Percentiles rank a stretch among this genome's conserved stretches.
Evolutionary conservation across 1,140 invertebrate genomes (phyloP).

Genomic region (Zaprionus africanus): DNA sequence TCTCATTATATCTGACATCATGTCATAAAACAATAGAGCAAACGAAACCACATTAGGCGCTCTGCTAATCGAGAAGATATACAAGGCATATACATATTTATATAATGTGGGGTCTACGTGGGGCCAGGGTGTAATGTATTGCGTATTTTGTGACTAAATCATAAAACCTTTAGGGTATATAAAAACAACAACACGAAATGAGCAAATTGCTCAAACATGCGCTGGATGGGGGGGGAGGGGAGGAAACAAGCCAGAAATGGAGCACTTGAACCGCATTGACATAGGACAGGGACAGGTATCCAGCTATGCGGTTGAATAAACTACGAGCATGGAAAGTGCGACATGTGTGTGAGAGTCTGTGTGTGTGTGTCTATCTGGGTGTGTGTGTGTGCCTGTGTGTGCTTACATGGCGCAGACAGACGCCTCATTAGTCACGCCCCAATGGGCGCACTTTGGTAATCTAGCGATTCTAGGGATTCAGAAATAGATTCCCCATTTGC

Average conservation of each 20-base stretch:
- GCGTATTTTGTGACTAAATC: constrained; percentile 8
- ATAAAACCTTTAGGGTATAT: constrained; percentile 9
- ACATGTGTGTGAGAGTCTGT: neutral
- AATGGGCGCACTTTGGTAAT: constrained; percentile 6
- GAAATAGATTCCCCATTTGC: neutral
- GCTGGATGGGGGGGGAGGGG: neutral
- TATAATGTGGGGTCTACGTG: neutral
- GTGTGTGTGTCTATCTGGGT: neutral
- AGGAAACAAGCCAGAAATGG: neutral
- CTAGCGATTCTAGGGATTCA: constrained; percentile 5
- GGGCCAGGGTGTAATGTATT: neutral
- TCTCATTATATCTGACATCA: neutral
- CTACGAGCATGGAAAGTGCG: neutral
- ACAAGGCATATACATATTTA: neutral
- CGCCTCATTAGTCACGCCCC: constrained; percentile 7
- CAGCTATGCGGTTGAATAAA: constrained; percentile 8
- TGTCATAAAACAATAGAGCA: neutral
- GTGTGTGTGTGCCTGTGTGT: neutral
- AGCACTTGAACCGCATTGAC: constrained; percentile 7
- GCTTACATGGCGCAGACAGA: neutral
- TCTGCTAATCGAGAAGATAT: neutral
- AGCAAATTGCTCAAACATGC: neutral
- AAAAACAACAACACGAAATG: neutral
- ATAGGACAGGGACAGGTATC: constrained; percentile 11
- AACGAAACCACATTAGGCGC: neutral